Conservation (phyloP, 1,140 invertebrate genomes). For the Diachasma alloeum region DNA sequence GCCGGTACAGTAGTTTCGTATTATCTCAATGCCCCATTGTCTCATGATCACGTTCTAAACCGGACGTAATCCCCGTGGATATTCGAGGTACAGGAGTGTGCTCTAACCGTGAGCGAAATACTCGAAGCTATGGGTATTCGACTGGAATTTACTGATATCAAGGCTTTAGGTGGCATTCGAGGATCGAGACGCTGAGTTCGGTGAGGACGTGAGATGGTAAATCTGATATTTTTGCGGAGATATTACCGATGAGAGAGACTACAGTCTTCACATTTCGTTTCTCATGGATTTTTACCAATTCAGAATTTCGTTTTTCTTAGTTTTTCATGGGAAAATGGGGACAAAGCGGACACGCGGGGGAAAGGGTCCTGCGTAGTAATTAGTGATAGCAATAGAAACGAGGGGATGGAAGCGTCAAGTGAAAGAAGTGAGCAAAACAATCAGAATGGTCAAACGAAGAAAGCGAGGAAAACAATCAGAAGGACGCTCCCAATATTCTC, state of each 20-base stretch:
- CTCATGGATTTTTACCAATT: background rate
- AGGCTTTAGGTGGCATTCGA: background rate
- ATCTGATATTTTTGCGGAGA: background rate
- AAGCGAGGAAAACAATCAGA: too few relatives aligned
- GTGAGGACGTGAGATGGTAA: background rate
- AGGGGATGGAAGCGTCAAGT: too few relatives aligned
- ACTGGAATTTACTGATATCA: constrained; percentile 31
- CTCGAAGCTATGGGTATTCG: constrained; percentile 24
- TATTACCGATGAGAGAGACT: background rate
- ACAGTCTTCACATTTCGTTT: background rate
- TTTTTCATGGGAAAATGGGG: too few relatives aligned
- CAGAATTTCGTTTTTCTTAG: too few relatives aligned
- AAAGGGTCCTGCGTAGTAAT: too few relatives aligned
- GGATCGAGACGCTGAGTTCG: background rate
- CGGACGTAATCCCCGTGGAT: constrained; percentile 28
- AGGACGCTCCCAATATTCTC: too few relatives aligned
- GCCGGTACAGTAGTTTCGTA: constrained; percentile 10
- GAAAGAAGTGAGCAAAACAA: too few relatives aligned
- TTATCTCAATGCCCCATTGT: constrained; percentile 30
- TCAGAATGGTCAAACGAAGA: too few relatives aligned
- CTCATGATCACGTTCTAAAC: constrained; percentile 30
- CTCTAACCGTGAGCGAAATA: constrained; percentile 28
- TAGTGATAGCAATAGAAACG: too few relatives aligned
- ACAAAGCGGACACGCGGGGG: too few relatives aligned
- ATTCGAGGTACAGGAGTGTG: constrained; percentile 17